A percentile compares a stretch with the other conserved stretches of the same genome.
phyloP scores from a whole-genome alignment of 1,140 invertebrate species.

The Parapsyche elsis region DNA sequence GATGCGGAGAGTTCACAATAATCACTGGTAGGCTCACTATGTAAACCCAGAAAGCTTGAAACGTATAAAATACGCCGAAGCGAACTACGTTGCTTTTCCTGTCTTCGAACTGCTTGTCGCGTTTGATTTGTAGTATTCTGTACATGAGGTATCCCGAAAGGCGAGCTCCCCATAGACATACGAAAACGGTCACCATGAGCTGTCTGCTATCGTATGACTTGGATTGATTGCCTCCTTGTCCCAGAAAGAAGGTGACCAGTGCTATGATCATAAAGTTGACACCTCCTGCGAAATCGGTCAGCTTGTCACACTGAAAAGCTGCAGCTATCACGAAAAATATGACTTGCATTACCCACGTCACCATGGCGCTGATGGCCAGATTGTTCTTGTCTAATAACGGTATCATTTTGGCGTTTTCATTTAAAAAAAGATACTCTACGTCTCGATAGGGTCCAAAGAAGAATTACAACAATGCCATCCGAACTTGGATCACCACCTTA shows the following conservation, averaged over 20 bases:
- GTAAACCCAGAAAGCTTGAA: constrained; percentile 95
- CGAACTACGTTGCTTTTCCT: constrained; percentile 85
- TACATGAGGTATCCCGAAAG: constrained; percentile 88
- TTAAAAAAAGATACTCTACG: too few relatives aligned
- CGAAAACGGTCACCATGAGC: constrained; percentile 86
- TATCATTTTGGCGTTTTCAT: constrained; percentile 61
- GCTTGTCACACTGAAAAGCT: constrained; percentile 87
- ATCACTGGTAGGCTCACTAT: constrained; percentile 91
- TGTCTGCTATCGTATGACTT: constrained; percentile 87
- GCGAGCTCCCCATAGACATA: constrained; percentile 86
- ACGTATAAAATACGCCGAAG: constrained; percentile 92
- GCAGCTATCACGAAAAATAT: constrained; percentile 89
- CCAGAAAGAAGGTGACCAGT: constrained; percentile 85
- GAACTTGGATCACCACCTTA: too few relatives aligned
- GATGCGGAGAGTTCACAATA: constrained; percentile 88
- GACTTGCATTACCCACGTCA: constrained; percentile 87
- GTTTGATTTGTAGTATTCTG: constrained; percentile 87
- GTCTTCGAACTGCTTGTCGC: constrained; percentile 91
- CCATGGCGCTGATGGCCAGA: constrained; percentile 87
- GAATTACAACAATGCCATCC: too few relatives aligned
- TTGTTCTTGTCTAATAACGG: constrained; percentile 89
- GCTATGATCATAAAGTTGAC: constrained; percentile 92
- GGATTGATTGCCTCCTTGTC: constrained; percentile 75
- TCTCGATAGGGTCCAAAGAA: too few relatives aligned
- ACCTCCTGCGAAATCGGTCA: constrained; percentile 92